phyloP scores from a whole-genome alignment of 2,797 vertebrate genomes.

The Cryptoblepharus egeriae region DNA sequence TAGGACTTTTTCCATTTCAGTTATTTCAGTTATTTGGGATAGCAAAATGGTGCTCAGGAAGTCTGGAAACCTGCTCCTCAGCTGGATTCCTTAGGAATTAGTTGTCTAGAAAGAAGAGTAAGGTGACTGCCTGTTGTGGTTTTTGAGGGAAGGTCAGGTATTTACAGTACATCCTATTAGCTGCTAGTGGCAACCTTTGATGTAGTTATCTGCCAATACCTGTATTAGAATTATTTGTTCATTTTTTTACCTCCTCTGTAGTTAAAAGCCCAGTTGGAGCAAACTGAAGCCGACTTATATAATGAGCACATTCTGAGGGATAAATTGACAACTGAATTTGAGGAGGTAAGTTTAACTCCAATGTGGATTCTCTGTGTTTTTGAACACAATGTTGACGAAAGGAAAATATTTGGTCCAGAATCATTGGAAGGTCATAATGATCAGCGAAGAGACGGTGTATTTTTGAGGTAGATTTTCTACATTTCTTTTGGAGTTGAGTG shows the following conservation, averaged over 20 bases:
- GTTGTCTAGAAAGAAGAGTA: neutral
- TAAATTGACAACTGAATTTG: slow-evolving; percentile 82
- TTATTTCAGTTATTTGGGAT: neutral
- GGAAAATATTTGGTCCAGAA: neutral
- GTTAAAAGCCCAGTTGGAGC: slow-evolving; percentile 83
- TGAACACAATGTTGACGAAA: neutral
- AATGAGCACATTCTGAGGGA: slow-evolving; percentile 79
- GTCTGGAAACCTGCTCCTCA: neutral
- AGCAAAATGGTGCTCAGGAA: neutral
- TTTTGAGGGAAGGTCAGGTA: neutral
- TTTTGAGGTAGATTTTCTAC: neutral
- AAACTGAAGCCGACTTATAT: slow-evolving; percentile 76
- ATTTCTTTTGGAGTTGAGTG: neutral
- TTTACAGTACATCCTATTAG: neutral
- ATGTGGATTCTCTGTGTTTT: neutral
- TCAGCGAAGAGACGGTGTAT: neutral
- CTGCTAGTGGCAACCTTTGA: neutral
- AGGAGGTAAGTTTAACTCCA: slow-evolving; percentile 79
- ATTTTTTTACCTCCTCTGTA: slow-evolving; percentile 54
- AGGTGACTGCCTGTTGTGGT: fast-evolving
- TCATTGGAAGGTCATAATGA: neutral
- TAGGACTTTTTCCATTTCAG: neutral
- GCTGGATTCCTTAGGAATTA: neutral
- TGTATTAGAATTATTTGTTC: neutral
- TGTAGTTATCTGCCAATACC: neutral